Conservation (phyloP, 2,797 vertebrate species). For the Arrhamphus sclerolepis region DNA sequence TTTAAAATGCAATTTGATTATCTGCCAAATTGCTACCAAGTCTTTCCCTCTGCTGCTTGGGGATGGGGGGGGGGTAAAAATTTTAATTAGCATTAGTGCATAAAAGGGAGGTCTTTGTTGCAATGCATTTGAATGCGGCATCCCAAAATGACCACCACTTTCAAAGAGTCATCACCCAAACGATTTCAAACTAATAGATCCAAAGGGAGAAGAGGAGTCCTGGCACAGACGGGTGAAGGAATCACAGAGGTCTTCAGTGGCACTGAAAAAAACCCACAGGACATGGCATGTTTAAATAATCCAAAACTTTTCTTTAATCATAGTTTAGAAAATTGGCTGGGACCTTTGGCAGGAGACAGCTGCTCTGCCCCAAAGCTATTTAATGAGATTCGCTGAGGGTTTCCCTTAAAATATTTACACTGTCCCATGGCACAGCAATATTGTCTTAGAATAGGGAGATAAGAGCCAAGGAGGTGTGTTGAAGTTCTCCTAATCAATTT, state of each 20-base stretch:
- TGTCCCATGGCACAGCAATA: constrained; percentile 81
- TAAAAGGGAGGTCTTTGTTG: constrained; percentile 86
- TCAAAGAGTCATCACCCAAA: constrained; percentile 82
- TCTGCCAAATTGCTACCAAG: constrained; percentile 88
- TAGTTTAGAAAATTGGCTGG: constrained; percentile 85
- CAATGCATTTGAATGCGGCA: constrained; percentile 76
- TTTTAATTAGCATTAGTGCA: constrained; percentile 86
- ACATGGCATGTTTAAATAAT: constrained; percentile 83
- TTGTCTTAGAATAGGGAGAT: constrained; percentile 82
- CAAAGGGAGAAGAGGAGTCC: constrained; percentile 70
- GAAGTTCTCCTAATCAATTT: constrained; percentile 87
- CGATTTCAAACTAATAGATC: constrained; percentile 83
- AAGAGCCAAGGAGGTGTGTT: constrained; percentile 84
- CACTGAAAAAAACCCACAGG: constrained; percentile 73
- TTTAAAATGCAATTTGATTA: constrained; percentile 92
- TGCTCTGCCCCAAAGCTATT: constrained; percentile 80
- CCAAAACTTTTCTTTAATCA: constrained; percentile 89
- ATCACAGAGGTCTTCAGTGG: constrained; percentile 76
- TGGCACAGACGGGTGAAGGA: constrained; percentile 57
- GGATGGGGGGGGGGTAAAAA: constrained; percentile 80
- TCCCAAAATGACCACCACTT: constrained; percentile 85
- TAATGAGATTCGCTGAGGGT: constrained; percentile 83
- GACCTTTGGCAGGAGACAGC: constrained; percentile 81
- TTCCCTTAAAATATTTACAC: constrained; percentile 86
- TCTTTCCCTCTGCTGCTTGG: constrained; percentile 80